Percentiles rank a stretch among this genome's conserved stretches.
These are phyloP conservation scores for Coenobita brevimanus DNA, from an alignment of 1,140 invertebrate species.

Conservation along the genomic window DNA sequence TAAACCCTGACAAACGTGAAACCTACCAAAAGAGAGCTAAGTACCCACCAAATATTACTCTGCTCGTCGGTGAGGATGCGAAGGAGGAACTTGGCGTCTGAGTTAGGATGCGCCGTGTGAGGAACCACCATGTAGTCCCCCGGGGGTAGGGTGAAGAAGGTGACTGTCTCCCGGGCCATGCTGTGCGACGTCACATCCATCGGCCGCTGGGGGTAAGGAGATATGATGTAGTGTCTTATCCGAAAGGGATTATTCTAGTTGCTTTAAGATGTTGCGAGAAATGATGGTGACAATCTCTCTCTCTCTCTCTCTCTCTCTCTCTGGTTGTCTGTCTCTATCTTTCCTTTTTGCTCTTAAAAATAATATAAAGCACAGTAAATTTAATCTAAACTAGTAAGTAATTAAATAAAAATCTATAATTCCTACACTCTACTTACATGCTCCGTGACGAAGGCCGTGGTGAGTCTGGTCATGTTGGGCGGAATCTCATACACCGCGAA, in stretches of 20 bases:
- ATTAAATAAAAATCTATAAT: too few species aligned
- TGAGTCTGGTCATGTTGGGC: conserved; percentile 78
- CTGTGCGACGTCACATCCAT: conserved; percentile 82
- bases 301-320: too few species aligned
- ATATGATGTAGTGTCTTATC: neutral
- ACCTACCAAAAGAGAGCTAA: too few species aligned
- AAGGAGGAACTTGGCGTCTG: conserved; percentile 82
- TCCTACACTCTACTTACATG: conserved; percentile 77
- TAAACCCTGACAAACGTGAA: too few species aligned
- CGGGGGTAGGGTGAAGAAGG: conserved; percentile 83
- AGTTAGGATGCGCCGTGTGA: conserved; percentile 81
- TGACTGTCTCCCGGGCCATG: conserved; percentile 81
- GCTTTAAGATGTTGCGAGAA: too few species aligned
- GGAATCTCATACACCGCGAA: conserved; percentile 84
- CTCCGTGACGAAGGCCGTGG: conserved; percentile 79
- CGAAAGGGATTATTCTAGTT: too few species aligned
- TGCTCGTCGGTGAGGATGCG: conserved; percentile 83
- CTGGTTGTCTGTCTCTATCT: too few species aligned
- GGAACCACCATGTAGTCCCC: conserved; percentile 87
- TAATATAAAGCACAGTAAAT: too few species aligned
- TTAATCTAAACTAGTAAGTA: too few species aligned
- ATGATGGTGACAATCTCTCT: too few species aligned
- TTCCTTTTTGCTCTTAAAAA: too few species aligned
- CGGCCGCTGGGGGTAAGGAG: conserved; percentile 75
- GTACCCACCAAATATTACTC: conserved; percentile 82